Base-by-base conservation (phyloP, 1,140 invertebrate species). In the Halyomorpha halys region DNA sequence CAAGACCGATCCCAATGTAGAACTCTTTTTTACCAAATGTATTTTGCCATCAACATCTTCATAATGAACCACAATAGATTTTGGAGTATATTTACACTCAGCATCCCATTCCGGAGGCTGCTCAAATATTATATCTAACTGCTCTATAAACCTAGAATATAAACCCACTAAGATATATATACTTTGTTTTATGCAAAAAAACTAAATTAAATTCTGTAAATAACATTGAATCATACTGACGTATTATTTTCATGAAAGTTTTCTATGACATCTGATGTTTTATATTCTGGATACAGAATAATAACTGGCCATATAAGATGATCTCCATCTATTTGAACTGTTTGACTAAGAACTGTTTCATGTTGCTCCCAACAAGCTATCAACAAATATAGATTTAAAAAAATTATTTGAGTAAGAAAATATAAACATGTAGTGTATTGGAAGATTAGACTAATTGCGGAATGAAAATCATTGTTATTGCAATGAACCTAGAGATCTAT, bases 211-310 rank as follows among this genome's bases (percentile, higher is more conserved):
- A 30, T 30, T 30, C 27, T 30, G 27, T 4, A 30, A 18, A 19
- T 13, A 61, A 13, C 8, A 4, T 8, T 6, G 34, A 39, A 13
- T 39, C n/a, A n/a, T 13, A 75, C 75, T 77, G 78, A 89, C 82
- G 76, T 79, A n/a, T 76, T 75, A 66, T 83, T 79, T 77, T 93
- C 90, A 64, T 82, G 76, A 69, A 91, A 87, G 66, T 82, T 76
- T 73, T 87, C 79, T 64, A 89, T 79, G 70, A 88, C 85, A 73
- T 90, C 87, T 64, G 82, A 83, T 61, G 83, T 80, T 62, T 79
- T 74, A 69, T 81, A 82, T 76, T 94, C 89, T 5, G 91, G 91
- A 76, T 94, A 95, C 18, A 90, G 75, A 69, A 95, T 84, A 45
- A 89, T 75, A 59, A 89, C 81, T 49, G 94, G 90, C 91, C 87